Conservation (phyloP, 2,113 vertebrate genomes). For the Nansenia antarctica region DNA sequence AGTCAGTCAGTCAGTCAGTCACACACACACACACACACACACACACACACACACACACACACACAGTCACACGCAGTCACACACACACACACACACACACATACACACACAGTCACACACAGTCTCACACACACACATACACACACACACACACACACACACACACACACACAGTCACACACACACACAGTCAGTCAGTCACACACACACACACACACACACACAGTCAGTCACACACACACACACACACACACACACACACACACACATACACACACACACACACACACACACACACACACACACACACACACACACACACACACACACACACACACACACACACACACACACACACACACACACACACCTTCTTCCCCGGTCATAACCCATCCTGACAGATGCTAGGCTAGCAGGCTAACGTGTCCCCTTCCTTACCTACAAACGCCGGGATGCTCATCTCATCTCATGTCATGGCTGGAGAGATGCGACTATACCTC, state of each 20-base stretch:
- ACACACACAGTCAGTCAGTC: too few species aligned
- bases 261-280: too few species aligned
- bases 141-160: not conserved
- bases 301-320: not conserved
- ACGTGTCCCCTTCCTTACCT: too few species aligned
- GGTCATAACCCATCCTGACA: too few species aligned
- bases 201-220: not conserved
- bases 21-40: not conserved
- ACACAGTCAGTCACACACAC: not conserved
- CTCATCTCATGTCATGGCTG: too few species aligned
- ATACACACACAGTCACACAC: not conserved
- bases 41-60: not conserved
- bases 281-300: not conserved
- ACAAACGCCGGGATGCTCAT: too few species aligned
- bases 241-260: not conserved
- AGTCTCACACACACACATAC: too few species aligned
- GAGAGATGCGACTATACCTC: too few species aligned
- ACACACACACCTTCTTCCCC: not conserved
- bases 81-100: too few species aligned
- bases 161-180: too few species aligned
- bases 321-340: not conserved
- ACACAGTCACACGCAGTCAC: not conserved
- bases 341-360: too few species aligned
- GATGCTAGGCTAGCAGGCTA: too few species aligned
- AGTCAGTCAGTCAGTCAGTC: not conserved